These are phyloP conservation scores for Escarpia spicata DNA, from an alignment of 2,888 invertebrate genomes.

Conservation along the genomic window DNA sequence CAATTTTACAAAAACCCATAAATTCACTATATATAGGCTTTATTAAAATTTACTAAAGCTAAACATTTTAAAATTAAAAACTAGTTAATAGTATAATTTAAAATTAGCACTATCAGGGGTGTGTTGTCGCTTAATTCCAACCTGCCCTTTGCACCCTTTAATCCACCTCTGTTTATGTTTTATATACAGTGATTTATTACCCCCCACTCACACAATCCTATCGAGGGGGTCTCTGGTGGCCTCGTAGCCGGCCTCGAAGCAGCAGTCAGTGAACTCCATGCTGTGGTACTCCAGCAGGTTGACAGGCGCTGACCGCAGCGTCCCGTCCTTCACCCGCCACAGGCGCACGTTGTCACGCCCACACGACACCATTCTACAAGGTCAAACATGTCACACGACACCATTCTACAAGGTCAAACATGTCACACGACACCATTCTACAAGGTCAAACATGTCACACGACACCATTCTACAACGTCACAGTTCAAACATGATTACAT, in stretches of 20 bases:
- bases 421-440: not conserved
- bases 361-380: constrained; percentile 62
- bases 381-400: not conserved
- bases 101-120: no score
- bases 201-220: constrained; percentile 55
- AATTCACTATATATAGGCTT: no score
- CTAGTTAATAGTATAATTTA: no score
- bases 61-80: no score
- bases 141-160: not conserved
- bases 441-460: not conserved
- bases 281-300: constrained; percentile 60
- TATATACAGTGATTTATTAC: not conserved
- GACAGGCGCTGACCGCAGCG: constrained; percentile 62
- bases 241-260: constrained; percentile 58
- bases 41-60: no score
- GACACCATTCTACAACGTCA: not conserved
- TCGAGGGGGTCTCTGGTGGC: constrained; percentile 55
- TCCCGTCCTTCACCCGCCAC: constrained; percentile 64
- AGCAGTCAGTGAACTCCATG: constrained; percentile 64
- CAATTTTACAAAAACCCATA: no score
- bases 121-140: not conserved
- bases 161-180: not conserved
- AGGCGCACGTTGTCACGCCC: constrained; percentile 63
- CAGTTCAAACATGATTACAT: no score
- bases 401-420: not conserved